Conservation (phyloP, 2,888 invertebrate genomes). For the Odontomyia ornata region DNA sequence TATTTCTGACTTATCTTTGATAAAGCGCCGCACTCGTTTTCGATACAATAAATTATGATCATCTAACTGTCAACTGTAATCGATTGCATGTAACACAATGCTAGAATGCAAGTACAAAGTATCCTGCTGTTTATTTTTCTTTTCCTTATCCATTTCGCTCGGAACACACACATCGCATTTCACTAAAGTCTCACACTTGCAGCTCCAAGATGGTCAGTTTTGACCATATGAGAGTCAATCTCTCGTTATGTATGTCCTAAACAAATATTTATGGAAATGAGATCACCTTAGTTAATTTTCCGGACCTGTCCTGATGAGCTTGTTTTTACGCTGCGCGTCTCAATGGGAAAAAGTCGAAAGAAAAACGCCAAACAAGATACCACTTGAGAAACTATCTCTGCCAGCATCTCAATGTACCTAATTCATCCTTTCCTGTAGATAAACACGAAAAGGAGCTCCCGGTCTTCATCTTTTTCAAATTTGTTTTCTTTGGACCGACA, state of each 20-base stretch:
- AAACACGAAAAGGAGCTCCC: slow-evolving; percentile 34
- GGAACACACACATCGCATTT: slow-evolving; percentile 33
- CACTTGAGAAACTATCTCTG: slow-evolving; percentile 35
- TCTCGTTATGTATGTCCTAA: slow-evolving; percentile 35
- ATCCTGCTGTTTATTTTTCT: slow-evolving; percentile 29
- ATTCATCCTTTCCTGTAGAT: slow-evolving; percentile 35
- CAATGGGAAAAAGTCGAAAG: neutral
- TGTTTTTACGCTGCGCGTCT: neutral
- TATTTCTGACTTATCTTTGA: no score
- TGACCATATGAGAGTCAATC: slow-evolving; percentile 12
- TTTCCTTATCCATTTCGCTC: neutral
- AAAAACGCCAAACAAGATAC: slow-evolving; percentile 1
- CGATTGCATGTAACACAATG: neutral
- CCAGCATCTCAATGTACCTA: slow-evolving; percentile 13
- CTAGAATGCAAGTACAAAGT: neutral
- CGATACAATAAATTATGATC: no score
- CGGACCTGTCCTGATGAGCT: neutral
- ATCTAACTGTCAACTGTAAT: no score
- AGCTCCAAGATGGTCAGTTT: neutral
- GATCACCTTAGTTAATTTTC: slow-evolving; percentile 16
- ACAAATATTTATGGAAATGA: slow-evolving; percentile 44
- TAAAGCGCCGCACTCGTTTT: no score
- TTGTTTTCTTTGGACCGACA: slow-evolving; percentile 18
- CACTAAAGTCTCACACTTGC: slow-evolving; percentile 12
- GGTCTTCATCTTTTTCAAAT: slow-evolving; percentile 37